Base-by-base conservation (phyloP, 2,888 invertebrate genomes). In the Neocrepidodera transversa region DNA sequence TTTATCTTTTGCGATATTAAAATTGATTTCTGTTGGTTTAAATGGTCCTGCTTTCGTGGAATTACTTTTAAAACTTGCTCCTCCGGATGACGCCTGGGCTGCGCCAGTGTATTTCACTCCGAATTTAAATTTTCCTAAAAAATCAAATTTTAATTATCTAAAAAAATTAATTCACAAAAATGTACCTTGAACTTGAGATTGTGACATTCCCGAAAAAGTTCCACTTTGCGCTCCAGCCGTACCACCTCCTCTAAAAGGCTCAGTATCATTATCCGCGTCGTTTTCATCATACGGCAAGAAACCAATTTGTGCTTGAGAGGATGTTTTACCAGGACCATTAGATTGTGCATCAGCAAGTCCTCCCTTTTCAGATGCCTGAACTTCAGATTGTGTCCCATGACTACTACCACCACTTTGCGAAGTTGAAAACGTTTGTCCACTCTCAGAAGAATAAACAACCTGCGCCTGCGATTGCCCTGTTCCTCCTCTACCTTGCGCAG, bases 271-370 rank as follows among this genome's bases (percentile, higher is more conserved):
- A 42, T 81, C 79, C 18, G 78, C 71, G 8, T 87, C 86, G 58
- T 84, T 83, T 55, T 87, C 86, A 69, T 86, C 84, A 68, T 87
- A 86, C 0, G 93, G 93, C 50, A 88, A 87, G 73, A 93, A 93
- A 1, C 92, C 93, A 60, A 93, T 92, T 80, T 93, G 93, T 2
- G 93, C 93, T 81, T 93, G 93, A 26, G 92, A 93, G 0, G 91
- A 92, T 1, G 93, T 92, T 70, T 88, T 90, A 2, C 92, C 93
- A 1, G 90, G 89, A 0, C 92, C 93, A 71, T 87, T 88, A 0
- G 93, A 90, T 81, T 93, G 92, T 0, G 93, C 91, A 76, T 93
- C 92, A 1, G 93, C 92, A 82, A 92, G 85, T 2, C 93, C 93
- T 13, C 93, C 93, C 78, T 88, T 90, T 23, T 87, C 84, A 63